Base-by-base conservation (phyloP, 2,113 vertebrate species). In the Sinocyclocheilus grahami region DNA sequence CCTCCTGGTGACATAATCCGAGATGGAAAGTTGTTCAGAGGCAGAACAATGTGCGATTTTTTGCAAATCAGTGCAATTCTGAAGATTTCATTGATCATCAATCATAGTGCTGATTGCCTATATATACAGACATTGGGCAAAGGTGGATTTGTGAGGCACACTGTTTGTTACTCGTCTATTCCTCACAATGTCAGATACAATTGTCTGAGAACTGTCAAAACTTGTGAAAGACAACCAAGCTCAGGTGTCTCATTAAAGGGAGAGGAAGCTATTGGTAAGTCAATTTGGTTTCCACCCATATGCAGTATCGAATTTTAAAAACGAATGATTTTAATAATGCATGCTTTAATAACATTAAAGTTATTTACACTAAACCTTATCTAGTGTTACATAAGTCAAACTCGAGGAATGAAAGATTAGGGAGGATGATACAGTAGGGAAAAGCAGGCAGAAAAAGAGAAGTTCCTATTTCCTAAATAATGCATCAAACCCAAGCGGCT, bases 401-500 rank as follows among this genome's bases (percentile, higher is more conserved):
- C 6, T 39, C 22, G 30, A 81, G 12, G 11, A 12, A 7, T 62
- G 3, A 39, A 18, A 79, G 11, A 62, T 22, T 1, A n/a, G 20
- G 6, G 16, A n/a, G 18, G 14, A 20, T 4, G 18, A 53, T 53
- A 58, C 9, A 51, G 13, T 16, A 78, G 10, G 33, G 30, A 42
- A 78, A 78, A 78, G 24, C 76, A 58, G 53, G 30, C 69, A 72
- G 69, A 39, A 72, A 75, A 48, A 75, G 10, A 24, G 11, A 75
- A 75, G 3, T 24, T 81, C 4, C 14, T 27, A 42, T 48, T 27
- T 48, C n/a, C n/a, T 82, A 65, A 82, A 82, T 67, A 48, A 67
- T 82, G 39, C 60, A 82, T 48, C 79, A 82, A 82, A 48, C 58
- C 33, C 58, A 80, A 62, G 33, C 2, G 13, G 33, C 78, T 63